Evolutionary conservation across 2,888 invertebrate genomes (phyloP).

Genomic region (Ernsta delagoae): DNA sequence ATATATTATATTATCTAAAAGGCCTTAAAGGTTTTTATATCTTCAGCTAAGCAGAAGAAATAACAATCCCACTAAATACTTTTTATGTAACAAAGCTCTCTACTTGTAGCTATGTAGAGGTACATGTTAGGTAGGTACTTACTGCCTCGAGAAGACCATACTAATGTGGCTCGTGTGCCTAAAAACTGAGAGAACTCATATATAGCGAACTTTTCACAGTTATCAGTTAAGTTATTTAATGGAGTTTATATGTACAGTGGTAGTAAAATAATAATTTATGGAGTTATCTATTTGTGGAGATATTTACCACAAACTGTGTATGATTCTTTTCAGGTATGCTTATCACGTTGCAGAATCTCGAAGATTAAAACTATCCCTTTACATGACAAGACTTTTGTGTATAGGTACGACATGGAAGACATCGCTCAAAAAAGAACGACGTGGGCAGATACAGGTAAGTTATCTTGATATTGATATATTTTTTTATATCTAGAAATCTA

Average conservation of each 20-base stretch:
- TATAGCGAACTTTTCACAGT: too few relatives aligned
- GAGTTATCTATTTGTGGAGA: not conserved
- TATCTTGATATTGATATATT: not conserved
- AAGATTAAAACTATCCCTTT: not conserved
- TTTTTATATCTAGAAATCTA: not conserved
- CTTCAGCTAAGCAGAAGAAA: too few relatives aligned
- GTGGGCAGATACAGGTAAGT: slow-evolving; percentile 27
- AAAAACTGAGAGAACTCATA: too few relatives aligned
- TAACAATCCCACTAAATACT: too few relatives aligned
- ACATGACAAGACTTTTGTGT: not conserved
- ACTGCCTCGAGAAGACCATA: too few relatives aligned
- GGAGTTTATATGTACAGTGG: too few relatives aligned
- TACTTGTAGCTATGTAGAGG: too few relatives aligned
- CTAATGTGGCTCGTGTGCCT: too few relatives aligned
- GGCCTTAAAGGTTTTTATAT: too few relatives aligned
- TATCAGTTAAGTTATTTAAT: too few relatives aligned
- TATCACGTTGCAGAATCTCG: not conserved
- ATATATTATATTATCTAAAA: too few relatives aligned
- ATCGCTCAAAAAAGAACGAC: slow-evolving; percentile 22
- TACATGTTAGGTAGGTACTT: not conserved
- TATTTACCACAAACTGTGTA: not conserved
- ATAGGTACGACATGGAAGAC: slow-evolving; percentile 12
- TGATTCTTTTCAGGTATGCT: not conserved
- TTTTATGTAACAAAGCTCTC: too few relatives aligned
- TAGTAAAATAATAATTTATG: not conserved